Evolutionary conservation across 2,797 vertebrate species (phyloP), one percentile per base, ranked within the genome.

Genomic region (Falco novaeseelandiae): DNA sequence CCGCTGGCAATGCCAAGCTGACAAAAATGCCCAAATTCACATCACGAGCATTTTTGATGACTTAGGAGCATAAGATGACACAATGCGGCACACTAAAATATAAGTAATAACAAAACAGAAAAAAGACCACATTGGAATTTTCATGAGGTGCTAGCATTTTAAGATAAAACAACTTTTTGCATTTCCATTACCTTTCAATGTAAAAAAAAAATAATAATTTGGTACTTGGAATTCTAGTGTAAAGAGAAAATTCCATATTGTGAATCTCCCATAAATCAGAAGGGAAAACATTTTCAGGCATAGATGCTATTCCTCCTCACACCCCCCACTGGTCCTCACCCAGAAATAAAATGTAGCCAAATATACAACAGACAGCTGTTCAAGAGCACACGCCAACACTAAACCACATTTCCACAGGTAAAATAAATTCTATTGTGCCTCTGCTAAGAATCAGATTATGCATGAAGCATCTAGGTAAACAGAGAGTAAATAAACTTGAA

Each of bases 321-420:
- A 61, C 10, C 25, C 73, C 48, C 5, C 62, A 77, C 62, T 78
- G 63, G 66, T 94, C 79, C 72, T 91, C 72, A 87, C 72, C 49
- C 84, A 92, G 71, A 91, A 95, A 87, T 82, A 78, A 86, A 92
- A 83, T 18, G 14, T 83, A 88, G 72, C 93, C 89, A 94, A 94
- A 83, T 57, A 79, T 44, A 90, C 76, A 90, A 88, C 40, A 71
- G 80, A 93, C 84, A 96, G 87, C 92, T 95, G 71, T 48, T 94
- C 85, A 96, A 74, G 61, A 85, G 54, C 71, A 96, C 32, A 40
- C 6, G 55, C 76, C 95, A 96, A 92, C 11, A 80, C 21, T 82
- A 79, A 85, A 93, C 57, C 66, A 48, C 49, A 71, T 71, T 93
- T 87, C 46, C 90, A 87, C 74, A 97, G 90, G 94, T 92, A 96